Conservation (phyloP, 2,113 vertebrate genomes). For the Sakesphorus luctuosus region DNA sequence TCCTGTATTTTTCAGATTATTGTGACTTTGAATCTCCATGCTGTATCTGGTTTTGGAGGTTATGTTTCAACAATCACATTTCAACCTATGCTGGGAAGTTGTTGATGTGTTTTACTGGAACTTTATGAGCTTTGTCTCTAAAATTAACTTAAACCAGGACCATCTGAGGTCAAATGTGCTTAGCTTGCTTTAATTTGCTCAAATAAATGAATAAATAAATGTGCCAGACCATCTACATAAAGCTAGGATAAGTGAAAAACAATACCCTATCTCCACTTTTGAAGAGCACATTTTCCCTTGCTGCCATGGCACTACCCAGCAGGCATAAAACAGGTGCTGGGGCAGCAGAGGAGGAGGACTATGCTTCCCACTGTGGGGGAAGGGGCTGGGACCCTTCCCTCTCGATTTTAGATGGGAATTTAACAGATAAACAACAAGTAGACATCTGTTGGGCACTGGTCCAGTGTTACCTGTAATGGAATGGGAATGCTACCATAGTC, state of each 20-base stretch:
- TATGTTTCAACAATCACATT: conserved; percentile 42
- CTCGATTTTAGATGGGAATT: background rate
- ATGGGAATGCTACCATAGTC: background rate
- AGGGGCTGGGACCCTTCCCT: background rate
- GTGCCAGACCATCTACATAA: conserved; percentile 60
- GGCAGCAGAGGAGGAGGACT: background rate
- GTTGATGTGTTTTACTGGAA: conserved; percentile 67
- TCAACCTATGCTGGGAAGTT: conserved; percentile 62
- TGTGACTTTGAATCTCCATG: conserved; percentile 25
- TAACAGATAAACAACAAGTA: background rate
- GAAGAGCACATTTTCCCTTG: background rate
- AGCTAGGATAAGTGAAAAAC: conserved; percentile 63
- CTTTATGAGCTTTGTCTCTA: conserved; percentile 60
- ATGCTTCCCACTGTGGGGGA: background rate
- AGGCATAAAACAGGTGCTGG: background rate
- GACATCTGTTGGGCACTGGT: background rate
- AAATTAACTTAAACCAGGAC: conserved; percentile 75
- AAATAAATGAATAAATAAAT: conserved; percentile 74
- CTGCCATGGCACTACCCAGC: background rate
- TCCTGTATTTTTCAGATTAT: conserved; percentile 42
- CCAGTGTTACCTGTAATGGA: background rate
- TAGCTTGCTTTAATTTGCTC: conserved; percentile 71
- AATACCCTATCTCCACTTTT: conserved; percentile 42
- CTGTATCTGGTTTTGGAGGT: conserved; percentile 59
- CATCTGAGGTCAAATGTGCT: conserved; percentile 69